Evolutionary conservation across 2,888 invertebrate genomes (phyloP).

Genomic region (Ophonus ardosiacus): DNA sequence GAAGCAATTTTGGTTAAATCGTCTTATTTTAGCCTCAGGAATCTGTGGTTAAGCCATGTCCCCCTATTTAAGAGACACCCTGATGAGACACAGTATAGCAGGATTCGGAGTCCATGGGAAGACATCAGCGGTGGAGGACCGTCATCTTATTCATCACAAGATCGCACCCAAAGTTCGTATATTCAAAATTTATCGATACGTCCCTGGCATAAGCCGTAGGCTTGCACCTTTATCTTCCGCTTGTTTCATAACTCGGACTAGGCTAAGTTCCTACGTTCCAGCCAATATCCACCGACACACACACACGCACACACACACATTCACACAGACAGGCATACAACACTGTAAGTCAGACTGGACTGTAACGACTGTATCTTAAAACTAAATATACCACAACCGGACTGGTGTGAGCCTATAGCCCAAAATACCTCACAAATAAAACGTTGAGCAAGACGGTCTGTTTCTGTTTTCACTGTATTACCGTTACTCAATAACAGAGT

Average conservation of each 20-base stretch:
- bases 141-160: no score
- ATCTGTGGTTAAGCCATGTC: no score
- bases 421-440: neutral
- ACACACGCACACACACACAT: constrained; percentile 35
- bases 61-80: no score
- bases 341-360: neutral
- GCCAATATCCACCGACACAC: neutral
- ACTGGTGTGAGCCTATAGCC: neutral
- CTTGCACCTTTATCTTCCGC: constrained; percentile 53
- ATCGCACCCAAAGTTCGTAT: no score
- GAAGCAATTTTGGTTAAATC: no score
- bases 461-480: neutral
- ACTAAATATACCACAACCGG: neutral
- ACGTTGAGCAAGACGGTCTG: neutral
- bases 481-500: neutral
- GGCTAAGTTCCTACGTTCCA: constrained; percentile 45
- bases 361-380: neutral
- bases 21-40: no score
- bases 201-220: neutral
- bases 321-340: neutral
- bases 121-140: no score
- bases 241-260: constrained; percentile 54
- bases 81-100: no score
- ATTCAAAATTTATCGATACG: neutral
- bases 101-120: no score